Evolutionary conservation across 2,888 invertebrate genomes (phyloP).

Genomic region (Dromius quadrimaculatus): DNA sequence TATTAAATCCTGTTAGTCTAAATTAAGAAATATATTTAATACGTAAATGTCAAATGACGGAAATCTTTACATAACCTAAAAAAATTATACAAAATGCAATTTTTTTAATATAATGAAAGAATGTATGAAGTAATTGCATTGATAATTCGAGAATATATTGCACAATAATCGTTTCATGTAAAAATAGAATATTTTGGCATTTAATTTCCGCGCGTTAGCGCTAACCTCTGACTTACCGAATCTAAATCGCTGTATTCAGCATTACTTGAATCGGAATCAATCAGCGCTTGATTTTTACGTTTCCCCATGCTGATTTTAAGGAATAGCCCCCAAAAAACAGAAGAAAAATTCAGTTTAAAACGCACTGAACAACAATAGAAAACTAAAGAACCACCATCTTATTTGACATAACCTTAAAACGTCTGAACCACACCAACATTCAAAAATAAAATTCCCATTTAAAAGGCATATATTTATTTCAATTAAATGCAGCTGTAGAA

Average conservation of each 20-base stretch:
- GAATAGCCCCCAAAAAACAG: conserved; percentile 43
- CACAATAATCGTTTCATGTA: too few relatives aligned
- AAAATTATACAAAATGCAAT: background rate
- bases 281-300: conserved; percentile 84
- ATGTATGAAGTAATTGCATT: too few relatives aligned
- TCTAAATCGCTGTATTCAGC: conserved; percentile 85
- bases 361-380: conserved; percentile 52
- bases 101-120: too few relatives aligned
- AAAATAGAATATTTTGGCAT: background rate
- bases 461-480: conserved; percentile 37
- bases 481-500: conserved; percentile 44
- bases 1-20: background rate
- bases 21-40: background rate
- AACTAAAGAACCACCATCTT: conserved; percentile 50
- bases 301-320: conserved; percentile 76
- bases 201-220: conserved; percentile 34
- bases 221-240: conserved; percentile 73
- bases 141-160: conserved; percentile 8
- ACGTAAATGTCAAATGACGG: conserved; percentile 12
- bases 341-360: conserved; percentile 49
- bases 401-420: conserved; percentile 43
- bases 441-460: conserved; percentile 16
- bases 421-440: conserved; percentile 13
- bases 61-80: conserved; percentile 31
- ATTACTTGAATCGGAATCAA: conserved; percentile 87